Conservation (phyloP, 2,797 vertebrate genomes). For the Acipenser ruthenus region DNA sequence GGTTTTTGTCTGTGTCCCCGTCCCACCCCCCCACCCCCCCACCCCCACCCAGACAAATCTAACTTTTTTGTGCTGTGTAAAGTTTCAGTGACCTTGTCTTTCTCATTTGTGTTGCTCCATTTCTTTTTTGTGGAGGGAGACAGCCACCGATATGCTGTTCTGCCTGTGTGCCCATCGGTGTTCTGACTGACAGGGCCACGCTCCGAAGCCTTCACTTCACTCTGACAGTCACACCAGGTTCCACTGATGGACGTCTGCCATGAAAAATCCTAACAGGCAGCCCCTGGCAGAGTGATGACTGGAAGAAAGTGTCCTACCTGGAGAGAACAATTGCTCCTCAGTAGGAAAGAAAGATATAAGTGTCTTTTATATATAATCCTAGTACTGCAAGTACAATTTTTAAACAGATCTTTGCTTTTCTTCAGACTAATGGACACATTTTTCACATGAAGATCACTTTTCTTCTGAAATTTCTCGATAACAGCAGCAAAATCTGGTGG, state of each 20-base stretch:
- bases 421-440: too few relatives aligned
- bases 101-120: conserved; percentile 20
- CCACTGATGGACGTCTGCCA: conserved; percentile 23
- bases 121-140: conserved; percentile 13
- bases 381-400: too few relatives aligned
- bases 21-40: conserved; percentile 12
- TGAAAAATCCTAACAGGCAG: conserved; percentile 18
- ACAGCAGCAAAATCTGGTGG: too few relatives aligned
- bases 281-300: conserved; percentile 16
- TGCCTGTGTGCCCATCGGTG: conserved; percentile 14
- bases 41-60: neutral
- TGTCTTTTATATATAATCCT: neutral
- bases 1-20: conserved; percentile 34
- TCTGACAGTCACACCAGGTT: conserved; percentile 23
- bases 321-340: neutral
- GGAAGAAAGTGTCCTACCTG: conserved; percentile 1
- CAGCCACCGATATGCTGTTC: conserved; percentile 4
- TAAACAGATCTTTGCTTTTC: too few relatives aligned
- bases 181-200: conserved; percentile 14
- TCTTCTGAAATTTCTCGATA: too few relatives aligned
- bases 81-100: conserved; percentile 7
- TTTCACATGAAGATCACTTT: too few relatives aligned
- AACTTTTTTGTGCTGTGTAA: conserved; percentile 10
- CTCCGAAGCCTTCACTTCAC: conserved; percentile 9
- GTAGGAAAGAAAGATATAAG: conserved; percentile 1